phyloP scores from a whole-genome alignment of 2,797 vertebrate genomes.

The Discoglossus pictus region DNA sequence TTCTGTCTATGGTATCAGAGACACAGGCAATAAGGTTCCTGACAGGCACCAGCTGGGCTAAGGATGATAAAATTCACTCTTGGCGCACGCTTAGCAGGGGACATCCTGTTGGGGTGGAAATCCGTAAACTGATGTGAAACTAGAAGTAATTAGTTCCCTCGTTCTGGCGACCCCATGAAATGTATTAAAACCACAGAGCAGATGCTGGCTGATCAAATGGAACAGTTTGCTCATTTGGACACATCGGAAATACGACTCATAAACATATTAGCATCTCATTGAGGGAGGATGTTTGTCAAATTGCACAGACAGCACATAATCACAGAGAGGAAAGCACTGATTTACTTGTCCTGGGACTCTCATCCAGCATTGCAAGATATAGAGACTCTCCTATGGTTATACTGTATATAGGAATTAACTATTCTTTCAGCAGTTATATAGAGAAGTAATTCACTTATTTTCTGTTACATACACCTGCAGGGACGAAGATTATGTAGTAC shows the following conservation, averaged over 20 bases:
- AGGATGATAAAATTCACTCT: conserved; percentile 51
- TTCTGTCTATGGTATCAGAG: too few relatives aligned
- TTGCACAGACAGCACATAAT: conserved; percentile 1
- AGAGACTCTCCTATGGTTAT: too few relatives aligned
- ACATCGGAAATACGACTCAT: conserved; percentile 51
- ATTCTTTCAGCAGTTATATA: too few relatives aligned
- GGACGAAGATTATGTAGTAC: too few relatives aligned
- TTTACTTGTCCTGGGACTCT: conserved; percentile 1
- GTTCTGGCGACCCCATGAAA: conserved; percentile 56
- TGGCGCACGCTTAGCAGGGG: conserved; percentile 45
- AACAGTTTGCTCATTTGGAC: conserved; percentile 46
- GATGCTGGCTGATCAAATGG: conserved; percentile 57
- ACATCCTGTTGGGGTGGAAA: conserved; percentile 55
- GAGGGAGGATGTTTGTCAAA: conserved; percentile 9
- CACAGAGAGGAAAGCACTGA: conserved; percentile 21
- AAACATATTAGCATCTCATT: conserved; percentile 32
- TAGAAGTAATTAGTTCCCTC: conserved; percentile 61
- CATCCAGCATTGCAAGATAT: neutral
- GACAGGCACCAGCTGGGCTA: conserved; percentile 49
- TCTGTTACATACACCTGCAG: too few relatives aligned
- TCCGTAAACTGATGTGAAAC: conserved; percentile 61
- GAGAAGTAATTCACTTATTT: too few relatives aligned
- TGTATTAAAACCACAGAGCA: conserved; percentile 55
- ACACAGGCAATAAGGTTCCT: conserved; percentile 6
- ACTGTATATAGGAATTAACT: too few relatives aligned